Conservation (phyloP, 2,888 invertebrate species). For the Leptinotarsa haldemani region DNA sequence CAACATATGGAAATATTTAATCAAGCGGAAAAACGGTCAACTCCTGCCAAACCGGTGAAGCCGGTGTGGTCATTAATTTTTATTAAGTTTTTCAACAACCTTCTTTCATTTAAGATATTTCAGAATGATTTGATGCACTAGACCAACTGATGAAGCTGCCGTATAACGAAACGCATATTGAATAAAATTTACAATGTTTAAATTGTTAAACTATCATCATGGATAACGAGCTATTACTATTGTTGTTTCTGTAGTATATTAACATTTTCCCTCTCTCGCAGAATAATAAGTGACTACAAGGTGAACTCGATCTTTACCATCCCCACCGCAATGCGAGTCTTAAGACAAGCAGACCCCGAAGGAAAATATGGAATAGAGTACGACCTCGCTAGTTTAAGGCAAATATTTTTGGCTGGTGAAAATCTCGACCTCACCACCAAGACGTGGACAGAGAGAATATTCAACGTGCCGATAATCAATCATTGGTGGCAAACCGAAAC, state of each 20-base stretch:
- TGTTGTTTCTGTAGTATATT: neutral
- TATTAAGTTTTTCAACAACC: too few species aligned
- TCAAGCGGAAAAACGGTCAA: too few species aligned
- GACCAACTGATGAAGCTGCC: too few species aligned
- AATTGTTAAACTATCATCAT: too few species aligned
- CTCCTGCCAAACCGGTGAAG: too few species aligned
- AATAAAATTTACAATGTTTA: too few species aligned
- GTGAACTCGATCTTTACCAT: constrained; percentile 90
- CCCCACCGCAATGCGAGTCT: constrained; percentile 89
- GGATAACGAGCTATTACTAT: neutral
- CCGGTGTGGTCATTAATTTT: too few species aligned
- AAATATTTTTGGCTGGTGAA: constrained; percentile 90
- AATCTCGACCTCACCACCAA: constrained; percentile 93
- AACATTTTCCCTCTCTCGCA: constrained; percentile 56
- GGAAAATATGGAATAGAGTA: constrained; percentile 76
- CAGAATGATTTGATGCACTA: too few species aligned
- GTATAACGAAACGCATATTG: too few species aligned
- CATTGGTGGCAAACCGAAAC: constrained; percentile 99
- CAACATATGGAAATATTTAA: too few species aligned
- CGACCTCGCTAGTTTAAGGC: constrained; percentile 76
- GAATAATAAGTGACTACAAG: constrained; percentile 88
- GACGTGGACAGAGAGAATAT: constrained; percentile 77
- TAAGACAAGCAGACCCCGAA: constrained; percentile 84
- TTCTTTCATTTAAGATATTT: too few species aligned
- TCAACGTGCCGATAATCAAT: constrained; percentile 84